Conservation (phyloP, 2,113 vertebrate species). For the Corythaeola cristata region DNA sequence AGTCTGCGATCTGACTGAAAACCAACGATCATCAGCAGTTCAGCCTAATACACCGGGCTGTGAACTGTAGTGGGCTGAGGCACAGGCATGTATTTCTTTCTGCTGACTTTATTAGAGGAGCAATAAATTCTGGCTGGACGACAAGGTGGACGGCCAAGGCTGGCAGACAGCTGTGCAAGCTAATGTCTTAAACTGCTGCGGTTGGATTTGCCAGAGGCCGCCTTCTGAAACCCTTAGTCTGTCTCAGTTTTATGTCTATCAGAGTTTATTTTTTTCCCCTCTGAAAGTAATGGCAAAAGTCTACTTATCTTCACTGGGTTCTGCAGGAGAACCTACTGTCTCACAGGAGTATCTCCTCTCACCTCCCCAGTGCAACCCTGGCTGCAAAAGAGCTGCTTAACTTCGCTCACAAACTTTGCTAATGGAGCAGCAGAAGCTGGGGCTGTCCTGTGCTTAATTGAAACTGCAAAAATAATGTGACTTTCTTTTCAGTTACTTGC, state of each 20-base stretch:
- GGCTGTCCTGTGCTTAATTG: background rate
- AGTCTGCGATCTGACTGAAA: background rate
- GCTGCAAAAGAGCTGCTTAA: background rate
- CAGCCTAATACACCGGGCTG: background rate
- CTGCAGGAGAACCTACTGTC: background rate
- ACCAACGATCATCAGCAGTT: background rate
- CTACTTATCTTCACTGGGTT: background rate
- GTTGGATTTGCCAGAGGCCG: background rate
- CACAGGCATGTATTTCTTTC: conserved; percentile 38
- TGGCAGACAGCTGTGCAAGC: conserved; percentile 50
- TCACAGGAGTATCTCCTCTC: background rate
- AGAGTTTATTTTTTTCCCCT: background rate
- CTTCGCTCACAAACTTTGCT: accelerated
- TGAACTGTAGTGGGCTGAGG: background rate
- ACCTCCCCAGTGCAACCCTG: accelerated
- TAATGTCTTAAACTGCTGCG: conserved; percentile 38
- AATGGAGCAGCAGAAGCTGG: background rate
- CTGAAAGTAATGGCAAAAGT: background rate
- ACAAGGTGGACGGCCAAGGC: conserved; percentile 24
- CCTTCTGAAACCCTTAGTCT: conserved; percentile 15
- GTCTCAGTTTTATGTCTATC: background rate
- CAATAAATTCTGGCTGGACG: conserved; percentile 27
- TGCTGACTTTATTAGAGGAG: conserved; percentile 51
- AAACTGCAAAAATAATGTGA: background rate
- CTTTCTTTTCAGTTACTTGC: background rate